Evolutionary conservation across 2,797 vertebrate genomes (phyloP).

Genomic region (Aphelocoma californica): DNA sequence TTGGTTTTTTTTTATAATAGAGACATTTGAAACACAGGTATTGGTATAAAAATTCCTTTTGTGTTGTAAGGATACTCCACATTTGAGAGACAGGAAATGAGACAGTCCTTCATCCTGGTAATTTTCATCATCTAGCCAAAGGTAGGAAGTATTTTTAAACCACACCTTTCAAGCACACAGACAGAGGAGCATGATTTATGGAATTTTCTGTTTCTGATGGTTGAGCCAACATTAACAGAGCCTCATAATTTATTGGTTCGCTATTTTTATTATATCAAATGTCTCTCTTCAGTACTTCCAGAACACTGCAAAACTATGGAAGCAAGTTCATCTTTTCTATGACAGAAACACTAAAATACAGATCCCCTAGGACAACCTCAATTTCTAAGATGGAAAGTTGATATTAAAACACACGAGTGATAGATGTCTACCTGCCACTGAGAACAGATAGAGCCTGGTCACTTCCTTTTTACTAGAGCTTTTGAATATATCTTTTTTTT

Average conservation of each 20-base stretch:
- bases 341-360: not conserved
- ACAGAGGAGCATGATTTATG: not conserved
- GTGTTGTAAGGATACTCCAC: not conserved
- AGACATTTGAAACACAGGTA: not conserved
- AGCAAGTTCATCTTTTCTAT: not conserved
- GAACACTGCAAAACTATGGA: not conserved
- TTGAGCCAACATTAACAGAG: not conserved
- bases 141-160: slow-evolving; percentile 4
- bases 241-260: not conserved
- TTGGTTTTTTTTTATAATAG: not conserved
- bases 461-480: not conserved
- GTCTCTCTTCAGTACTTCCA: not conserved
- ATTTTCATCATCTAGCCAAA: not conserved
- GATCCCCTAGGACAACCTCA: not conserved
- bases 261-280: not conserved
- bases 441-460: not conserved
- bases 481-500: not conserved
- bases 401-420: not conserved
- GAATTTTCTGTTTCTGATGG: not conserved
- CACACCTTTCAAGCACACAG: not conserved
- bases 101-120: not conserved
- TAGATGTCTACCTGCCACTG: not conserved
- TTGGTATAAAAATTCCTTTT: not conserved
- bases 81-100: not conserved
- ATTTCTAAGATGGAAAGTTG: not conserved